Conservation (phyloP, 2,113 vertebrate species). For the Lipophrys pholis region DNA sequence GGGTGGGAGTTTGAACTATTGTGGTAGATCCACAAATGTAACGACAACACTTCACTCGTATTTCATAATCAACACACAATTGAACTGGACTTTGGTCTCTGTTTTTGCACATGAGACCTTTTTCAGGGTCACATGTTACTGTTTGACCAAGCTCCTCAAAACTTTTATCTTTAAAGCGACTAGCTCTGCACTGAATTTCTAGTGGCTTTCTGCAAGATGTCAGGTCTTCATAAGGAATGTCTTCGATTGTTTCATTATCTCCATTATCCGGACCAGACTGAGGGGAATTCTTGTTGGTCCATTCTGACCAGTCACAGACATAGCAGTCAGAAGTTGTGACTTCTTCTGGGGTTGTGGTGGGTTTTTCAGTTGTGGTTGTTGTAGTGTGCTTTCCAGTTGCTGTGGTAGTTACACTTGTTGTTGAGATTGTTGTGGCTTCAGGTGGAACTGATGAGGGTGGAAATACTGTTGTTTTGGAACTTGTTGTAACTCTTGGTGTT, state of each 20-base stretch:
- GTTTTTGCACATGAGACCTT: conserved; percentile 70
- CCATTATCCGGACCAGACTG: fast-evolving
- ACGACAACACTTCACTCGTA: conserved; percentile 52
- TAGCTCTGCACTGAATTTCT: conserved; percentile 52
- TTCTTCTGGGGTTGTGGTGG: conserved; percentile 2
- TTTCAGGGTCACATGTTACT: conserved; percentile 28
- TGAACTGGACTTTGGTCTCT: conserved; percentile 27
- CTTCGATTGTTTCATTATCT: conserved; percentile 40
- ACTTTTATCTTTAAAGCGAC: fast-evolving
- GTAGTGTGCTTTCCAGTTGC: background rate
- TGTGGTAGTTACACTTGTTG: background rate
- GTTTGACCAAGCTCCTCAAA: conserved; percentile 20
- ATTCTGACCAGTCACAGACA: conserved; percentile 46
- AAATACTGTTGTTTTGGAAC: background rate
- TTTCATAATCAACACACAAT: conserved; percentile 56
- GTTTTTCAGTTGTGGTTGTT: background rate
- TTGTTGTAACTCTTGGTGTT: background rate
- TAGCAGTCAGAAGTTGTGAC: conserved; percentile 1
- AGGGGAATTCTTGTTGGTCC: conserved; percentile 40
- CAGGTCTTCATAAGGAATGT: conserved; percentile 6
- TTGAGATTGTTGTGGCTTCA: background rate
- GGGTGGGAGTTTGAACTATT: background rate
- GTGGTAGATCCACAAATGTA: conserved; percentile 1
- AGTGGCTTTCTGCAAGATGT: conserved; percentile 25
- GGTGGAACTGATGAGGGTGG: background rate